phyloP scores from a whole-genome alignment of 2,888 invertebrate species.

The Tipula helvola region DNA sequence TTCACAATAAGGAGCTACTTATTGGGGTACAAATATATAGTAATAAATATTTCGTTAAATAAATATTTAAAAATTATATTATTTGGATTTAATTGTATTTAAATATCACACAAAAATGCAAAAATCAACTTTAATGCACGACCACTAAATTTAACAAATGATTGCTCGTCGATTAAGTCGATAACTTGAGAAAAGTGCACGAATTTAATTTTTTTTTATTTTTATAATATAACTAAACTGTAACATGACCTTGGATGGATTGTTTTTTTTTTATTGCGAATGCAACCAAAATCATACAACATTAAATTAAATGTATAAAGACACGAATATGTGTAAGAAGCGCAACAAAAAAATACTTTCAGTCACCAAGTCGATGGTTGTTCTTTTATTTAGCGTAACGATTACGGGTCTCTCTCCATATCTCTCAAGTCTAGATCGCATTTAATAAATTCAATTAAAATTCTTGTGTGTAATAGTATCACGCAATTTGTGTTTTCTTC shows the following conservation, averaged over 20 bases:
- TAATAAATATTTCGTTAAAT: too few relatives aligned
- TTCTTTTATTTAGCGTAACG: not conserved
- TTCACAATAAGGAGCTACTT: too few relatives aligned
- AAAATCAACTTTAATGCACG: too few relatives aligned
- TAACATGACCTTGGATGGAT: not conserved
- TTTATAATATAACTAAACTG: not conserved
- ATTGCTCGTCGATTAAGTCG: not conserved
- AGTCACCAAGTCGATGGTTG: not conserved
- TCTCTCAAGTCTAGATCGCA: not conserved
- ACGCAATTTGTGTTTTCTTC: not conserved
- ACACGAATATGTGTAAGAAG: not conserved
- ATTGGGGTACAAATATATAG: too few relatives aligned
- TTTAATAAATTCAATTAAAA: not conserved
- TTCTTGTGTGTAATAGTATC: not conserved
- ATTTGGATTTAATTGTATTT: too few relatives aligned
- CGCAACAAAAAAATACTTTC: not conserved
- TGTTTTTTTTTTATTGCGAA: not conserved
- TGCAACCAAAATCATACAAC: not conserved
- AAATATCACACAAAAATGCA: too few relatives aligned
- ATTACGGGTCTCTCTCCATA: not conserved
- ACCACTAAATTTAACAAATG: too few relatives aligned
- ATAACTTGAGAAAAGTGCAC: not conserved
- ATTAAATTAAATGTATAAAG: not conserved
- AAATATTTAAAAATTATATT: too few relatives aligned
- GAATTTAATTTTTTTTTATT: not conserved